Conservation (phyloP, 2,888 invertebrate genomes). For the Lasioglossum pauxillum region DNA sequence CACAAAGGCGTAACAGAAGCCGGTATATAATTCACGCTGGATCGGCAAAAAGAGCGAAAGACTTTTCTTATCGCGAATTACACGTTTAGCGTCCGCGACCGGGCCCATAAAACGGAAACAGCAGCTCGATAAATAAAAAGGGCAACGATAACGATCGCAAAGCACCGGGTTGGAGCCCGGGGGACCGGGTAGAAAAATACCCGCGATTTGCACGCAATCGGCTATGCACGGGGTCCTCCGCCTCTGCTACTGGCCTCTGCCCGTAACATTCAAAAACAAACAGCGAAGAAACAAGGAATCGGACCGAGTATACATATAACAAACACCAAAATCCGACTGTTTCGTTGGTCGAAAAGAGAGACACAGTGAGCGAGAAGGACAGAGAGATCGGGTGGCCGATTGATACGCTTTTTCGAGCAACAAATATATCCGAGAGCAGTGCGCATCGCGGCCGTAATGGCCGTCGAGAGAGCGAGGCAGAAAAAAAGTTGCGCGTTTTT, state of each 20-base stretch:
- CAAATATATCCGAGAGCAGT: slow-evolving; percentile 28
- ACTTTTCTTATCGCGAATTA: slow-evolving; percentile 14
- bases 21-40: not conserved
- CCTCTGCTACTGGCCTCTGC: not conserved
- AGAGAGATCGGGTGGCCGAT: slow-evolving; percentile 5
- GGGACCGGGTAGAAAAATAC: not conserved
- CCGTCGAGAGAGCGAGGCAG: slow-evolving; percentile 7
- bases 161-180: not conserved
- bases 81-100: not conserved
- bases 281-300: not conserved
- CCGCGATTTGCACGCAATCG: slow-evolving; percentile 27
- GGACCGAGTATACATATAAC: not conserved
- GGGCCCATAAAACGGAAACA: slow-evolving; percentile 14
- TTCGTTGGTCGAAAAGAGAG: not conserved
- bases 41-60: not conserved
- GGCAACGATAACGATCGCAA: slow-evolving; percentile 34
- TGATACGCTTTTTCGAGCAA: slow-evolving; percentile 43
- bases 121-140: slow-evolving; percentile 6
- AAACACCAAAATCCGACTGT: slow-evolving; percentile 21
- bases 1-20: not conserved
- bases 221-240: not conserved
- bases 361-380: not conserved
- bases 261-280: slow-evolving; percentile 26
- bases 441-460: slow-evolving; percentile 34
- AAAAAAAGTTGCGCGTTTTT: slow-evolving; percentile 34